Evolutionary conservation across 2,797 vertebrate genomes (phyloP).

Genomic region (Erethizon dorsatum): DNA sequence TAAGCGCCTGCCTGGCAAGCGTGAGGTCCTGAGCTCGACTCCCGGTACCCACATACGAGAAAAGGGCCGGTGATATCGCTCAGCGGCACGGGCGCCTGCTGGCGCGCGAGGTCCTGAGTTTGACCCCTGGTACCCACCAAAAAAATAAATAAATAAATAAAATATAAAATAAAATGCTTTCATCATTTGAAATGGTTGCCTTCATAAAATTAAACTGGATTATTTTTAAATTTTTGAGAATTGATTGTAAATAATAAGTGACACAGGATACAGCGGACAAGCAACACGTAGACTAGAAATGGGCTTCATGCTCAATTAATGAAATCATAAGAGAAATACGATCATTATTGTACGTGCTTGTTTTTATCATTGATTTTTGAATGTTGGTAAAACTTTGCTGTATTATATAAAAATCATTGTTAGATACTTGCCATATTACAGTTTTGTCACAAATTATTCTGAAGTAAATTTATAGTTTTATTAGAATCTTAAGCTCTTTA

Average conservation of each 20-base stretch:
- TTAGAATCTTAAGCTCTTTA: conserved; percentile 20
- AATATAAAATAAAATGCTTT: not conserved
- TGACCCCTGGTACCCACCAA: too few species aligned
- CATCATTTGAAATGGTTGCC: not conserved
- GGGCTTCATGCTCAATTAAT: not conserved
- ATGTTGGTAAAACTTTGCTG: conserved; percentile 22
- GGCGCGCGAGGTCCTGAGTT: too few species aligned
- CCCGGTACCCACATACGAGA: too few species aligned
- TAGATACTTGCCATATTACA: conserved; percentile 39
- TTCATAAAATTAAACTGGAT: conserved; percentile 7
- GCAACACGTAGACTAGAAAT: not conserved
- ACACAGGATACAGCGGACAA: not conserved
- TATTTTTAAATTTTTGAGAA: conserved; percentile 25
- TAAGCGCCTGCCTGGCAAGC: too few species aligned
- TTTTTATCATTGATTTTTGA: not conserved
- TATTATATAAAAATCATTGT: conserved; percentile 40
- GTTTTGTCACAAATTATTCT: conserved; percentile 25
- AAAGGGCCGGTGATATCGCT: too few species aligned
- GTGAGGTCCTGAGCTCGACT: too few species aligned
- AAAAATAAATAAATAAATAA: too few species aligned
- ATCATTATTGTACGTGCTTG: not conserved
- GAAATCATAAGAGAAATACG: conserved; percentile 44
- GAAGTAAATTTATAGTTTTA: conserved; percentile 48
- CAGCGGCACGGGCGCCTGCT: too few species aligned
- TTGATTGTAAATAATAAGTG: conserved; percentile 38